Evolutionary conservation across 2,888 invertebrate genomes (phyloP).

Genomic region (Cheiracanthium punctorium): DNA sequence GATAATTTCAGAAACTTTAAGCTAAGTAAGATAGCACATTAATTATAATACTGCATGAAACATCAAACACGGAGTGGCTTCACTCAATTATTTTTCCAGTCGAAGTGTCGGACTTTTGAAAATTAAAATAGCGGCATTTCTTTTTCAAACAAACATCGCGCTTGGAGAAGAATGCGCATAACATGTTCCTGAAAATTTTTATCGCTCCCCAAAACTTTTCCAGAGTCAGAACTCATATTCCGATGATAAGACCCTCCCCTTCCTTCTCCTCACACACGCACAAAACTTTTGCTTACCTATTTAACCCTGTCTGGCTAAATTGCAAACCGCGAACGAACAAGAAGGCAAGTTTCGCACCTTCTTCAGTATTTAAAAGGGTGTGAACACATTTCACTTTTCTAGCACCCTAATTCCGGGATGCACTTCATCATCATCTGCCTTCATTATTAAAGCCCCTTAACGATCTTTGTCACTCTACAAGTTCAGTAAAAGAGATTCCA

Average conservation of each 20-base stretch:
- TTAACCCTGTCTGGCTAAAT: conserved; percentile 7
- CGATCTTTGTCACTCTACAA: conserved; percentile 65
- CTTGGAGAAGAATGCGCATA: background rate
- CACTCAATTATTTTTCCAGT: background rate
- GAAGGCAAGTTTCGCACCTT: conserved; percentile 11
- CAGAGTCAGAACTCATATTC: conserved; percentile 44
- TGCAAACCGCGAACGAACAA: background rate
- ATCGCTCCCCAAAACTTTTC: conserved; percentile 37
- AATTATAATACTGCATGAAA: too few species aligned
- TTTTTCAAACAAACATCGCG: background rate
- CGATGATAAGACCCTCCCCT: conserved; percentile 28
- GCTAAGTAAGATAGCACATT: too few species aligned
- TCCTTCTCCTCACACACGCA: too few species aligned
- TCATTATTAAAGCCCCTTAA: conserved; percentile 67
- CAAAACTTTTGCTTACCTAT: conserved; percentile 1
- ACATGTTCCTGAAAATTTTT: background rate
- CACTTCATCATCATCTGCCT: conserved; percentile 54
- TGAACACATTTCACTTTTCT: conserved; percentile 66
- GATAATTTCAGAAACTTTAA: too few species aligned
- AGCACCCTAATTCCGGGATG: conserved; percentile 6
- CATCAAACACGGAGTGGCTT: background rate
- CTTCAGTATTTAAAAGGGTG: conserved; percentile 68
- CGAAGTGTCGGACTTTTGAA: background rate
- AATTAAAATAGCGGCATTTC: background rate
- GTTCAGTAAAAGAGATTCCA: conserved; percentile 46